A percentile compares a stretch with the other conserved stretches of the same genome.
These are phyloP conservation scores for Chlorodrepanis virens DNA, from an alignment of 2,113 vertebrate genomes.

Conservation along the genomic window DNA sequence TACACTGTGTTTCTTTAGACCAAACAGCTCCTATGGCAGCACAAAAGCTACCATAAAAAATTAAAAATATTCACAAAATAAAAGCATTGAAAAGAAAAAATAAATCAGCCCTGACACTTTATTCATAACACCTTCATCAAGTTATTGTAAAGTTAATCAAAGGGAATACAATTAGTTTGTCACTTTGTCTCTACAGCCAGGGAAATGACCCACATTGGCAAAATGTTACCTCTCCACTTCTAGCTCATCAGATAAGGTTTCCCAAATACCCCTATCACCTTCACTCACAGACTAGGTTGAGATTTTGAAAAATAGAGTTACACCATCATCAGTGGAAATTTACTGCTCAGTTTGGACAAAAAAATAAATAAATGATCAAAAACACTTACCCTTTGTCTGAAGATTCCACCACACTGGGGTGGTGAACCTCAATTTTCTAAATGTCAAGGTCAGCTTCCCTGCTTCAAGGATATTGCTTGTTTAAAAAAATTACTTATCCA, in stretches of 20 bases:
- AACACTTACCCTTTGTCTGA: not conserved
- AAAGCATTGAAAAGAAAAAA: slow-evolving; percentile 1
- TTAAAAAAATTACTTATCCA: not conserved
- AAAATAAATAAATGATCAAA: not conserved
- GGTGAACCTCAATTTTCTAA: not conserved
- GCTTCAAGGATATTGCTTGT: not conserved
- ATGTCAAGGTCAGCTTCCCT: not conserved
- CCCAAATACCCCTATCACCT: not conserved
- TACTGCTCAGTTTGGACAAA: not conserved
- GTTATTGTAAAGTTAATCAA: not conserved
- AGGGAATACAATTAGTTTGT: not conserved
- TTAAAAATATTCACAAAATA: not conserved
- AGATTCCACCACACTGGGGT: not conserved
- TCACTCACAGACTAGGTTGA: not conserved
- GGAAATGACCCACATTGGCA: not conserved
- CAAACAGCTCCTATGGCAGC: not conserved
- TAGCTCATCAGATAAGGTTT: not conserved
- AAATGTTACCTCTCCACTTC: not conserved
- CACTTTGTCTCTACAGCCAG: not conserved
- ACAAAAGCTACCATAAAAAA: slow-evolving; percentile 2
- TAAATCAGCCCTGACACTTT: not conserved
- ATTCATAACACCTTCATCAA: not conserved
- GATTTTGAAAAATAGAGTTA: not conserved
- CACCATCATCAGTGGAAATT: not conserved
- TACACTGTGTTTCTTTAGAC: not conserved